These are phyloP conservation scores for Arrhopalites spinosus DNA, from an alignment of 2,888 invertebrate genomes.

Conservation along the genomic window DNA sequence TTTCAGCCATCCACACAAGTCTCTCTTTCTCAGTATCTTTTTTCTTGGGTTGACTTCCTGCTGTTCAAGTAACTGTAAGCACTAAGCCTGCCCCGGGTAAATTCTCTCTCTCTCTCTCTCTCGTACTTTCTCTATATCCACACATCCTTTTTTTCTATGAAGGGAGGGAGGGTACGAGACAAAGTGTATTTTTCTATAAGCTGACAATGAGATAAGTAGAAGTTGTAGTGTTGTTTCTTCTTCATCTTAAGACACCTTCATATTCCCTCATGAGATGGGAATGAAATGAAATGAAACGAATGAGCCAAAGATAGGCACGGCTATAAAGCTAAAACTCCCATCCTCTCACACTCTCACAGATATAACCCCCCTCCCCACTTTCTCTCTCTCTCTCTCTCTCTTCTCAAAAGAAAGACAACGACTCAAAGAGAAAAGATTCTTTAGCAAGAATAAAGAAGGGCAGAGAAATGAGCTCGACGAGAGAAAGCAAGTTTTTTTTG, in stretches of 20 bases:
- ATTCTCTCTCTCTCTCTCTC: not conserved
- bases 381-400: not conserved
- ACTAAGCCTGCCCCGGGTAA: not conserved
- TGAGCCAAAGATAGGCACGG: not conserved
- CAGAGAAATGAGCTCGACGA: too few relatives aligned
- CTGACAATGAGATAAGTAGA: conserved; percentile 6
- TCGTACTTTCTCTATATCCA: not conserved
- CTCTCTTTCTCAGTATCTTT: too few relatives aligned
- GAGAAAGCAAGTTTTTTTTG: too few relatives aligned
- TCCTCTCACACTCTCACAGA: not conserved
- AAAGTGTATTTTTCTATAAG: not conserved
- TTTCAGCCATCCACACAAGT: not conserved
- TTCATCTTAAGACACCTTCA: conserved; percentile 7
- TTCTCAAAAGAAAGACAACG: too few relatives aligned
- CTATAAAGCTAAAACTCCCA: not conserved
- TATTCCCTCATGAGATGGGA: not conserved
- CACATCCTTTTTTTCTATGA: not conserved
- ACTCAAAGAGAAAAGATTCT: too few relatives aligned
- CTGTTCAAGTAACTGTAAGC: too few relatives aligned
- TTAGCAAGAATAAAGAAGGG: too few relatives aligned
- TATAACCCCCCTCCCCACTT: not conserved
- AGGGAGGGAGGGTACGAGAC: too few relatives aligned
- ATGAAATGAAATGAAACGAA: conserved; percentile 13
- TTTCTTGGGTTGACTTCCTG: too few relatives aligned
- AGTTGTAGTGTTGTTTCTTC: not conserved